Percentiles rank a stretch among this genome's conserved stretches.
These are phyloP conservation scores for Lophius americanus DNA, from an alignment of 2,797 vertebrate species.

Conservation along the genomic window DNA sequence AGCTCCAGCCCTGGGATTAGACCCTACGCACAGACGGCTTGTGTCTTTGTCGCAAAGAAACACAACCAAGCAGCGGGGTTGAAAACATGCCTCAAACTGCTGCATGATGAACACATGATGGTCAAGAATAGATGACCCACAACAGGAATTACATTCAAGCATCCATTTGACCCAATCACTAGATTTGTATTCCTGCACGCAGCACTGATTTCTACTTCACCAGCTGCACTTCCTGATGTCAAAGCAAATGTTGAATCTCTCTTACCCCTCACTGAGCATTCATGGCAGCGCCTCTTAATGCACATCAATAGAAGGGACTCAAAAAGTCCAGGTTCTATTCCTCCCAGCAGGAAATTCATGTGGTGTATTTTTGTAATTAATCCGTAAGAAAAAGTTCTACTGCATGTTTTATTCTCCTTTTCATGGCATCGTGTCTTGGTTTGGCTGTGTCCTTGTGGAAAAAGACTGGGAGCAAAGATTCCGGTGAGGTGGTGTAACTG, in stretches of 20 bases:
- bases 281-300: neutral
- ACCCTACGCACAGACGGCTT: too few relatives aligned
- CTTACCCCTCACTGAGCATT: neutral
- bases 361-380: neutral
- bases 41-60: too few relatives aligned
- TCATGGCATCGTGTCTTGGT: constrained; percentile 4
- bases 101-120: too few relatives aligned
- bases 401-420: neutral
- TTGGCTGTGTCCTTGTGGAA: constrained; percentile 11
- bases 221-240: neutral
- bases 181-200: neutral
- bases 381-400: neutral
- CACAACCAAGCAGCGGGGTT: too few relatives aligned
- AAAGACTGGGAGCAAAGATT: constrained; percentile 14
- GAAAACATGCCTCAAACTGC: too few relatives aligned
- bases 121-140: too few relatives aligned
- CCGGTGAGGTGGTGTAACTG: constrained; percentile 16
- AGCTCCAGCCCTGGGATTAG: too few relatives aligned
- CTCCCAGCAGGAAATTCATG: neutral
- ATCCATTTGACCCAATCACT: too few relatives aligned
- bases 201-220: neutral
- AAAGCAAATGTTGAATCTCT: neutral
- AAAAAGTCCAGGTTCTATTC: neutral
- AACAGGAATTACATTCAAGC: too few relatives aligned
- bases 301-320: neutral